Evolutionary conservation across 2,797 vertebrate species (phyloP), one percentile per base, ranked within the genome.

Genomic region (Lacerta bilineata): DNA sequence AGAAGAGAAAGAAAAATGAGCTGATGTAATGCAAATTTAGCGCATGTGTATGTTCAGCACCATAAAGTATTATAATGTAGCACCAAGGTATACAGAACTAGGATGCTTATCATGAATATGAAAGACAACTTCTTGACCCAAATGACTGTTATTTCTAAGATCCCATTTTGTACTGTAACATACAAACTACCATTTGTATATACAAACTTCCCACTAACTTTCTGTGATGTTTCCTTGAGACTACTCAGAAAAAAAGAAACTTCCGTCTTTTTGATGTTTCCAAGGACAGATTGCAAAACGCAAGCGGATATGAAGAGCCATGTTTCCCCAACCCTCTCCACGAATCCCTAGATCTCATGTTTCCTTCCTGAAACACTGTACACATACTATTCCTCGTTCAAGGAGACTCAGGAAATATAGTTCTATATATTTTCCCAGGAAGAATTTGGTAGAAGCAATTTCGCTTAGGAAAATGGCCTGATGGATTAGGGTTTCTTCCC

Each of bases 1-100:
- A 83, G 92, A 87, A 92, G 88, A 91, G 93, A 90, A 92, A 93
- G 94, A 95, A 91, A 81, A 76, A 83, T 91, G 88, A 93, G 83
- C 74, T 91, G 90, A 86, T 88, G 85, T 84, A 92, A 93, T 80
- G 79, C 85, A 94, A 94, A 93, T 84, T 75, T 90, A 41, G 88
- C 91, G 64, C 64, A 91, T 78, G 8, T 74, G 66, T 86, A 64
- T 88, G 77, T 55, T 88, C 88, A 82, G 69, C 75, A 90, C 83
- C 84, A 92, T 85, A 82, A 93, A 50, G 20, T 91, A 91, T 93
- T 93, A 85, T 36, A 90, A 91, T 39, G 9, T 8, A 33, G 27
- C 41, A 66, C 10, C 29, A 74, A 27, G 76, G 64, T 72, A 69
- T 17, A 88, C 68, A 87, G 86, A 76, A 6, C 50, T 29, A 87